phyloP scores from a whole-genome alignment of 2,888 invertebrate species.

The Folsomia candida region DNA sequence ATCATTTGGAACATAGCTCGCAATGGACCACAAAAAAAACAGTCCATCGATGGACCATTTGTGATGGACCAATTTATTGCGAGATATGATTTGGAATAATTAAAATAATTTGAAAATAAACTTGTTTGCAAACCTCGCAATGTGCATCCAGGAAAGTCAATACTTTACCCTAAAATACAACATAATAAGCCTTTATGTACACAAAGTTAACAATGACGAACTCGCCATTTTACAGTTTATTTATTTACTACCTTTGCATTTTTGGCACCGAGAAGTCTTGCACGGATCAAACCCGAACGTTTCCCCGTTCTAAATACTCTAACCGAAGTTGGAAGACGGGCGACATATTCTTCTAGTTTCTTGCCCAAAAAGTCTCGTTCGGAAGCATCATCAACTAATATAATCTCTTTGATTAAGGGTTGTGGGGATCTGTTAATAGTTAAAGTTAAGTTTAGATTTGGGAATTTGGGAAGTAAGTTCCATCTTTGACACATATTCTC shows the following conservation, averaged over 20 bases:
- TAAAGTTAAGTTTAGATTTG: constrained; percentile 63
- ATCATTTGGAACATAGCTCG: neutral
- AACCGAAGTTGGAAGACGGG: constrained; percentile 79
- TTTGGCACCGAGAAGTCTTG: constrained; percentile 88
- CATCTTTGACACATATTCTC: neutral
- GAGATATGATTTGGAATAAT: too few relatives aligned
- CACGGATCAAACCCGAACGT: constrained; percentile 92
- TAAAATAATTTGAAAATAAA: too few relatives aligned
- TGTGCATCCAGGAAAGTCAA: constrained; percentile 97
- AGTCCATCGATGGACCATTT: neutral
- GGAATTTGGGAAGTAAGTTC: neutral
- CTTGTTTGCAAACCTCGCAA: too few relatives aligned
- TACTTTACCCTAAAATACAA: constrained; percentile 67
- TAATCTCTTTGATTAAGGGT: constrained; percentile 84
- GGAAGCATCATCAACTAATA: constrained; percentile 96
- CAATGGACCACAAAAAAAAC: neutral
- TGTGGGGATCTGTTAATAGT: constrained; percentile 92
- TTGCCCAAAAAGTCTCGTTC: constrained; percentile 87
- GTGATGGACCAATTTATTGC: too few relatives aligned
- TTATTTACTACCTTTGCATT: constrained; percentile 59
- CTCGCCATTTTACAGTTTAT: neutral
- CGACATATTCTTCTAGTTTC: constrained; percentile 84
- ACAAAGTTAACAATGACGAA: neutral
- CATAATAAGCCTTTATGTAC: neutral
- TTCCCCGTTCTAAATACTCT: constrained; percentile 84